These are phyloP conservation scores for Parazoanthus atlanticus DNA, from an alignment of 92 coral and sea anemone species.

Conservation along the genomic window DNA sequence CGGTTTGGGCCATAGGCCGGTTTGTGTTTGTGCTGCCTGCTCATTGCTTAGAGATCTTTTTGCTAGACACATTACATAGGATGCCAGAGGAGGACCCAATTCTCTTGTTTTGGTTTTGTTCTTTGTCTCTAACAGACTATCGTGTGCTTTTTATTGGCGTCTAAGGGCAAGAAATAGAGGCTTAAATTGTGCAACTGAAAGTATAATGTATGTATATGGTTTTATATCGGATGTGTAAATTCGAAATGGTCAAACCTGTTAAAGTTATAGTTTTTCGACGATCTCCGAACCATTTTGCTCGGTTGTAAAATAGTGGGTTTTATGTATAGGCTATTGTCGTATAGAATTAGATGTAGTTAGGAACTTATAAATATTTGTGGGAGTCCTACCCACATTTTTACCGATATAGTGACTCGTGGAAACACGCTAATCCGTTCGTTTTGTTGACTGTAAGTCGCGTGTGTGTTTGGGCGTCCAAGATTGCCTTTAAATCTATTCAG, in stretches of 20 bases:
- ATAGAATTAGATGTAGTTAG: constrained; percentile 33
- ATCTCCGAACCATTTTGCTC: constrained; percentile 13
- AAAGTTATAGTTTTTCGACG: constrained; percentile 41
- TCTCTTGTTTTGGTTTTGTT: not conserved
- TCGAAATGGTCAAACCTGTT: constrained; percentile 47
- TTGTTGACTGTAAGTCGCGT: constrained; percentile 29
- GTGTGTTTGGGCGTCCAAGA: constrained; percentile 40
- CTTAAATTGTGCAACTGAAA: constrained; percentile 25
- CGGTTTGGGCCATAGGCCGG: constrained; percentile 32
- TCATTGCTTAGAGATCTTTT: constrained; percentile 26
- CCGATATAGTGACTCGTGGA: constrained; percentile 26
- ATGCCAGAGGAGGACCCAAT: not conserved
- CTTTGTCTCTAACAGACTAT: not conserved
- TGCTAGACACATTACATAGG: constrained; percentile 1
- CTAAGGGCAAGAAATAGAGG: constrained; percentile 16
- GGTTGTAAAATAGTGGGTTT: constrained; percentile 37
- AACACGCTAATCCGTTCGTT: constrained; percentile 45
- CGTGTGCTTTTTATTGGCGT: constrained; percentile 33
- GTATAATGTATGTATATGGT: constrained; percentile 37
- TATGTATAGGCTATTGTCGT: constrained; percentile 21
- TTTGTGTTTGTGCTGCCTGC: constrained; percentile 7
- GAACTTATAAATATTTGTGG: constrained; percentile 36
- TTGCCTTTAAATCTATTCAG: constrained; percentile 34
- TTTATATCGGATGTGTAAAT: constrained; percentile 46
- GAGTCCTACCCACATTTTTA: constrained; percentile 39